Evolutionary conservation across 2,797 vertebrate genomes (phyloP), one percentile per base, ranked within the genome.

Genomic region (Sebastes diaconus): DNA sequence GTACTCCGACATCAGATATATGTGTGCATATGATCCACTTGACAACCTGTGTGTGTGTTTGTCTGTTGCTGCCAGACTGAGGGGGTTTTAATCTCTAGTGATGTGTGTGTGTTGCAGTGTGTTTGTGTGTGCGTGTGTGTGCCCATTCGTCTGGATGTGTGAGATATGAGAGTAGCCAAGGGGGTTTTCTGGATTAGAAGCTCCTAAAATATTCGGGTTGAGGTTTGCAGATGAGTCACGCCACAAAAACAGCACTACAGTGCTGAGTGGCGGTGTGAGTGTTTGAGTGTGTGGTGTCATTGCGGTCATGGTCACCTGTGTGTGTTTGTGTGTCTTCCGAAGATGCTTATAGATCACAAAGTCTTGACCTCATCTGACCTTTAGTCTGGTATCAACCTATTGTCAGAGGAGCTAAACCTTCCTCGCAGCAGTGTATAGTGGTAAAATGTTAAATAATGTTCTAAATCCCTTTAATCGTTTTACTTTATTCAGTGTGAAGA

Each of bases 161-260:
- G 89, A 91, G 92, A 92, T 93, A 94, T 64, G 64, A 84, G 84
- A 92, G 82, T 81, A 87, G 90, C 91, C 80, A 83, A 70, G 61
- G 79, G 81, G 81, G 39, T 13, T 84, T 90, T 87, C 74, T 86
- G 91, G 93, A 94, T 94, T 95, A 95, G 86, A 93, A 82, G 89
- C 79, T 87, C 91, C 89, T 88, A 90, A 93, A 92, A 94, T 93
- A 94, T 90, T 91, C 55, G 4, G 46, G 86, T 87, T 85, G 91
- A 84, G 75, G 84, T 87, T 87, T 86, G 83, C 77, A 91, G 84
- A 93, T 93, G 93, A 92, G 78, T 94, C 93, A 92, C 74, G 22
- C 50, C 64, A 86, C 76, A 70, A 60, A 92, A 92, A 92, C 86
- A 79, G 85, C 79, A 73, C 70, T 16, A 55, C 67, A 9, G 80